phyloP scores from a whole-genome alignment of 2,797 vertebrate species.

The Cuniculus paca region DNA sequence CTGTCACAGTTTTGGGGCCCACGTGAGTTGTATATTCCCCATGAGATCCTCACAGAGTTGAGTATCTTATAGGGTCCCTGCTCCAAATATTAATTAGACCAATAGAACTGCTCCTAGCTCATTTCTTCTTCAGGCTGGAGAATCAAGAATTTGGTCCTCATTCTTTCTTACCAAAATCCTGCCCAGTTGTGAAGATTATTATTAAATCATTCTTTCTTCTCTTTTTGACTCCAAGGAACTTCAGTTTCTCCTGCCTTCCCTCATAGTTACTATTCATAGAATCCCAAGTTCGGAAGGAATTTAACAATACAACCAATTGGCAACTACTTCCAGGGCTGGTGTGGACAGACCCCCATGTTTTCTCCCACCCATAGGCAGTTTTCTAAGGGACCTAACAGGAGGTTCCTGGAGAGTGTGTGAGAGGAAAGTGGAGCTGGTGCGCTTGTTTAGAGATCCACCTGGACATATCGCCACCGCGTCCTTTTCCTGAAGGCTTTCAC shows the following conservation, averaged over 20 bases:
- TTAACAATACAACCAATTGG: constrained; percentile 39
- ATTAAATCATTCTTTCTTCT: constrained; percentile 48
- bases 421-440: neutral
- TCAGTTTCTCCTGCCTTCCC: constrained; percentile 10
- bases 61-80: neutral
- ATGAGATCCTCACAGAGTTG: neutral
- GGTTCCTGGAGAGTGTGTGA: neutral
- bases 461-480: constrained; percentile 25
- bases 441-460: constrained; percentile 45
- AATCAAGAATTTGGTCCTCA: constrained; percentile 42
- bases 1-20: neutral
- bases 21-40: neutral
- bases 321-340: constrained; percentile 39
- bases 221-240: constrained; percentile 12
- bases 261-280: constrained; percentile 56
- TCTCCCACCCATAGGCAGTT: neutral
- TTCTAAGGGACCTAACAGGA: constrained; percentile 45
- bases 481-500: neutral
- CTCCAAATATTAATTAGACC: constrained; percentile 34
- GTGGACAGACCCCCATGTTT: neutral
- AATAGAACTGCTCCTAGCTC: neutral
- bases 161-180: constrained; percentile 64
- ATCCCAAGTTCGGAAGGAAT: constrained; percentile 3
- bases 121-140: constrained; percentile 8
- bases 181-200: neutral